A percentile compares a stretch with the other conserved stretches of the same genome.
Conservation (phyloP, 1,140 invertebrate species). For the Zaprionus nigranus region DNA sequence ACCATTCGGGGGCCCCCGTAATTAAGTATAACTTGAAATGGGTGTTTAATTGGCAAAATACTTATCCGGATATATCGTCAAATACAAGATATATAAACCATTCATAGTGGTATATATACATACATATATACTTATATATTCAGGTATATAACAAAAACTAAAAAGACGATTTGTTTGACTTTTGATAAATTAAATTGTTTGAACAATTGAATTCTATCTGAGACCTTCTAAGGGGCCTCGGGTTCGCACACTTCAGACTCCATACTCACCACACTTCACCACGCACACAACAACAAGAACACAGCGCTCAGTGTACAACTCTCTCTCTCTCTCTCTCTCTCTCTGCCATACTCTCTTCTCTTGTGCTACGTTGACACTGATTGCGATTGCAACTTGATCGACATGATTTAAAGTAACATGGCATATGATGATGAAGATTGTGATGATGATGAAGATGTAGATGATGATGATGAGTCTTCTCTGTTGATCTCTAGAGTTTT, state of each 20-base stretch:
- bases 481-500: conserved; percentile 27
- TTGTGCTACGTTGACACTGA: conserved; percentile 12
- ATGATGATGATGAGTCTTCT: not conserved
- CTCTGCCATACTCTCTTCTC: not conserved
- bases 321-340: conserved; percentile 4
- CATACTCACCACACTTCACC: not conserved
- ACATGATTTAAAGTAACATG: not conserved
- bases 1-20: not conserved
- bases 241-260: not conserved
- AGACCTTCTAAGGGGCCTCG: not conserved
- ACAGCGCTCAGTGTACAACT: conserved; percentile 11
- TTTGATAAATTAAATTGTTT: too few species aligned
- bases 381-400: not conserved
- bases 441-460: too few species aligned
- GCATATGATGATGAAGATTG: too few species aligned
- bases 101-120: too few species aligned
- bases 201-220: too few species aligned
- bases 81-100: too few species aligned
- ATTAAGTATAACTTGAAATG: not conserved
- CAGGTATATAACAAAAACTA: too few species aligned
- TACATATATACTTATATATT: too few species aligned
- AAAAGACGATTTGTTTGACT: too few species aligned
- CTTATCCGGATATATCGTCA: too few species aligned
- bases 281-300: conserved; percentile 5
- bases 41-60: too few species aligned